Evolutionary conservation across 2,888 invertebrate species (phyloP).

Genomic region (Arge pagana): DNA sequence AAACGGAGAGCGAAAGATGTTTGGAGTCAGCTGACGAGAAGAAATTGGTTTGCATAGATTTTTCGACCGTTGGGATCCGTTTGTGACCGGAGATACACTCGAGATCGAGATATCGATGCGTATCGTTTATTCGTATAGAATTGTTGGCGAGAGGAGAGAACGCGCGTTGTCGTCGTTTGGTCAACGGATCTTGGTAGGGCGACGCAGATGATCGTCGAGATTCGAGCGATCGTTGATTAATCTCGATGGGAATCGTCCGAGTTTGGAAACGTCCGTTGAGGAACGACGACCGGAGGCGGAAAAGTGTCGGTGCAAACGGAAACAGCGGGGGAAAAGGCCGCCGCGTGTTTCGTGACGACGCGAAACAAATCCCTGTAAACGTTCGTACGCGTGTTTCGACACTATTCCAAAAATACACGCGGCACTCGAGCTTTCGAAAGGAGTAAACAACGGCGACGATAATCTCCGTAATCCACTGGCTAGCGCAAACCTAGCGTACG

Average conservation of each 20-base stretch:
- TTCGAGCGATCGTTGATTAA: too few species aligned
- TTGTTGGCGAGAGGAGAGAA: too few species aligned
- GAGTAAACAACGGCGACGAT: constrained; percentile 34
- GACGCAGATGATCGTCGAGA: too few species aligned
- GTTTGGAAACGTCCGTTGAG: too few species aligned
- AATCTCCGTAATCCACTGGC: constrained; percentile 42
- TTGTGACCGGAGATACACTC: constrained; percentile 12
- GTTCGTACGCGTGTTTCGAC: constrained; percentile 14
- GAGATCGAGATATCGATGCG: constrained; percentile 40
- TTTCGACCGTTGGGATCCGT: constrained; percentile 7
- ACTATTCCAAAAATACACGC: constrained; percentile 34
- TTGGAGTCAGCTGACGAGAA: constrained; percentile 8
- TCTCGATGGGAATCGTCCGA: too few species aligned
- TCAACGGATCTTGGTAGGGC: too few species aligned
- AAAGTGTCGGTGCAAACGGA: too few species aligned
- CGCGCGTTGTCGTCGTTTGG: too few species aligned
- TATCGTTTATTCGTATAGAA: too few species aligned
- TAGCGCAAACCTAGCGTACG: constrained; percentile 36
- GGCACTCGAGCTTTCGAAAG: constrained; percentile 16
- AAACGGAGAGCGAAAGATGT: constrained; percentile 12
- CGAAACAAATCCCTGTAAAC: constrained; percentile 17
- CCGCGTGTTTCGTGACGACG: too few species aligned
- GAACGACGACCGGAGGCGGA: too few species aligned
- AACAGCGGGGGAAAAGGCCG: too few species aligned
- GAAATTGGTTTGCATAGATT: constrained; percentile 20